Evolutionary conservation across 2,888 invertebrate species (phyloP), one percentile per base, ranked within the genome.

Genomic region (Lysandra coridon): DNA sequence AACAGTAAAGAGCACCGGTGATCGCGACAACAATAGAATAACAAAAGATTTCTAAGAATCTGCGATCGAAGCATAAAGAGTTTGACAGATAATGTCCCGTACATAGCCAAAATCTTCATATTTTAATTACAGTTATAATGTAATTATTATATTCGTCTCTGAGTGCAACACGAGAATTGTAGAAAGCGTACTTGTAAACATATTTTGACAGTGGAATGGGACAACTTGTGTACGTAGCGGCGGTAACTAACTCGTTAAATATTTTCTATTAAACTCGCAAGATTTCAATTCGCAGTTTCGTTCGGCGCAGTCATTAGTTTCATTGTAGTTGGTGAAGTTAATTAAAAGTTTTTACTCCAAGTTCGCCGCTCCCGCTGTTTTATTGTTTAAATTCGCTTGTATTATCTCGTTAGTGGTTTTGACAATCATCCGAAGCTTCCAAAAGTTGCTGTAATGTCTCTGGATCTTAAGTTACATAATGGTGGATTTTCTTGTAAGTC

Each of bases 271-370:
- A 76, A 75, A 76, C 57, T 49, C 76, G 60, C n/a, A 78, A 80
- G 73, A 80, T 78, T 79, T 80, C 79, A 82, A 78, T 80, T 69
- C 78, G 74, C 64, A 62, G 75, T 77, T 53, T 40, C 60, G 69
- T 78, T 78, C 78, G 74, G 77, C 79, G 75, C 33, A 80, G 80
- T 82, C 83, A 84, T 84, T 85, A 84, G 83, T 84, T 85, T 80
- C 82, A 83, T 85, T 85, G 82, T 83, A 83, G 83, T 83, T 82
- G 80, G 77, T 77, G 79, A 82, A 83, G 82, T 84, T 85, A 84
- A 85, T 86, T 86, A 85, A 85, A 85, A 85, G 82, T 84, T 84
- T 78, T 81, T 77, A 77, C 78, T 79, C 77, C 12, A 37, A n/a
- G 79, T 79, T 78, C 79, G 80, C 49, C n/a, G 60, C 17, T 53